Percentiles rank a stretch among this genome's conserved stretches.
Conservation (phyloP, 2,113 vertebrate genomes). For the Pangasianodon gigas region DNA sequence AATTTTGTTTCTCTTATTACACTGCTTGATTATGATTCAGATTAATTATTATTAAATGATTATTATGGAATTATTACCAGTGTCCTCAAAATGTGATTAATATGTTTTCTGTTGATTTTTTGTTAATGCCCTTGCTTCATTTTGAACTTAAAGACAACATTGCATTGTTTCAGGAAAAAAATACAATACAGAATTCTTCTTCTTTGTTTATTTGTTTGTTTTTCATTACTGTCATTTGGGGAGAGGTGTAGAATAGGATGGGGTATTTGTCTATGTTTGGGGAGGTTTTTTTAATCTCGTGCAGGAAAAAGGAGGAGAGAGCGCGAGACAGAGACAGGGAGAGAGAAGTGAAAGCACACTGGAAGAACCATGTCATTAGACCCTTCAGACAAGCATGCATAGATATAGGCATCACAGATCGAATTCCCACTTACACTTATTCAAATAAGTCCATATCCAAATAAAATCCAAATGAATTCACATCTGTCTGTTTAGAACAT, state of each 20-base stretch:
- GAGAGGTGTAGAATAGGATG: conserved; percentile 56
- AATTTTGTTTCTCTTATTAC: conserved; percentile 13
- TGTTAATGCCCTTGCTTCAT: conserved; percentile 19
- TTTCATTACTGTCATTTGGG: conserved; percentile 61
- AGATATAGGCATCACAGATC: conserved; percentile 68
- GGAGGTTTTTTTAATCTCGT: conserved; percentile 50
- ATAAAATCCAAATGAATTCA: conserved; percentile 30
- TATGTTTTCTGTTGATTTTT: conserved; percentile 1
- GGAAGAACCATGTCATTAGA: conserved; percentile 69
- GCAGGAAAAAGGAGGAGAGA: conserved; percentile 57
- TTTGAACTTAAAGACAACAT: background rate
- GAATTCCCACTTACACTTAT: conserved; percentile 39
- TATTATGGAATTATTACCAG: conserved; percentile 4
- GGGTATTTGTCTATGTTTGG: conserved; percentile 55
- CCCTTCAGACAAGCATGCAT: conserved; percentile 73
- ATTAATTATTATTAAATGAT: conserved; percentile 11
- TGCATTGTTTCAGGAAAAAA: conserved; percentile 15
- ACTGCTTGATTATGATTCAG: conserved; percentile 1
- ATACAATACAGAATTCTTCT: conserved; percentile 24
- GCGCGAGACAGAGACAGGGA: conserved; percentile 46
- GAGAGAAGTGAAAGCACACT: conserved; percentile 54
- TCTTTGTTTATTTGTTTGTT: conserved; percentile 75
- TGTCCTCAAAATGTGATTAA: conserved; percentile 8
- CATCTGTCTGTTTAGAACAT: conserved; percentile 53
- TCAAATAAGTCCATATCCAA: conserved; percentile 33